Evolutionary conservation across 2,113 vertebrate species (phyloP).

Genomic region (Syngnathus scovelli): DNA sequence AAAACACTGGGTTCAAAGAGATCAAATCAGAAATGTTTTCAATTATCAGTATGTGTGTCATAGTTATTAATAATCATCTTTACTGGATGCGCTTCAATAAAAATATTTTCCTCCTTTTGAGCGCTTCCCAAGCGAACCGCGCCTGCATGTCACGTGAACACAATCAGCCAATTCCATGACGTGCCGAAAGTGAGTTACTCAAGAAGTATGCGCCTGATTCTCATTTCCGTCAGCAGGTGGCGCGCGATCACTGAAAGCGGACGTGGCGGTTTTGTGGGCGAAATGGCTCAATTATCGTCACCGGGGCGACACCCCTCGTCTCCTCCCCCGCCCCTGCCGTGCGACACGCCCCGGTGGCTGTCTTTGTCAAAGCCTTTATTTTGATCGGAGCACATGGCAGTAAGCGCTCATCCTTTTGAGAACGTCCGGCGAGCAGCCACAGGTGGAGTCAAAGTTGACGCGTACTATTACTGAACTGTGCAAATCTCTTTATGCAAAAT

Average conservation of each 20-base stretch:
- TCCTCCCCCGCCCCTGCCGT: slow-evolving; percentile 16
- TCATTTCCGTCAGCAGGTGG: slow-evolving; percentile 50
- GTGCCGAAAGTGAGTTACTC: not conserved
- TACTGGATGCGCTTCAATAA: not conserved
- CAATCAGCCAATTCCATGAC: not conserved
- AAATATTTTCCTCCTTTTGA: not conserved
- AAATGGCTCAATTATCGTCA: slow-evolving; percentile 53
- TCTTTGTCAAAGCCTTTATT: slow-evolving; percentile 56
- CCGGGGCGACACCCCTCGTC: slow-evolving; percentile 1
- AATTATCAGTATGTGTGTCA: not conserved
- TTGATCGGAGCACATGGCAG: slow-evolving; percentile 68
- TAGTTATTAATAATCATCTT: not conserved
- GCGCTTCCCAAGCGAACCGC: not conserved
- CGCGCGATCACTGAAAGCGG: slow-evolving; percentile 35
- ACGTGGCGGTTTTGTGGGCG: not conserved
- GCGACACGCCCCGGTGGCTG: slow-evolving; percentile 50
- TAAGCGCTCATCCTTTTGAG: slow-evolving; percentile 18
- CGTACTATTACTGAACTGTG: not conserved
- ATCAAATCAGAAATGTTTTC: slow-evolving; percentile 26
- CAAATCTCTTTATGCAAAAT: not conserved
- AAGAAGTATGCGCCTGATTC: not conserved
- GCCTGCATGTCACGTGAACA: slow-evolving; percentile 8
- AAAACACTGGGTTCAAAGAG: slow-evolving; percentile 20
- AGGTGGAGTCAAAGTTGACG: slow-evolving; percentile 29
- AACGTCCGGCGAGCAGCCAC: slow-evolving; percentile 28